Evolutionary conservation across 2,797 vertebrate species (phyloP).

Genomic region (Poeciliopsis presidionis): DNA sequence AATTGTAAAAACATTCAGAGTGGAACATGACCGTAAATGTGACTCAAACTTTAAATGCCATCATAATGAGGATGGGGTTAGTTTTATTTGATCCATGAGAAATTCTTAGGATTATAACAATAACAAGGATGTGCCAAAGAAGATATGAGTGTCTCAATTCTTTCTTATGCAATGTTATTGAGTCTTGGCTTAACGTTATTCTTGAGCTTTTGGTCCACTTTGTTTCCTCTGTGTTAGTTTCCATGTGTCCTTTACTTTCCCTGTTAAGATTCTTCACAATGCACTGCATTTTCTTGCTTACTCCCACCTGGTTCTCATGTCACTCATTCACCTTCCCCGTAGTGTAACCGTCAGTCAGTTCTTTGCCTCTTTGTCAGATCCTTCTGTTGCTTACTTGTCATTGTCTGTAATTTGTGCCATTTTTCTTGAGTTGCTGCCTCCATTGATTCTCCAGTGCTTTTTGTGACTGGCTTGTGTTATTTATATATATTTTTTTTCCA

Average conservation of each 20-base stretch:
- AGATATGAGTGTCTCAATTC: not conserved
- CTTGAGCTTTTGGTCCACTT: not conserved
- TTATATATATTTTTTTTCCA: not conserved
- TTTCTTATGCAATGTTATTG: not conserved
- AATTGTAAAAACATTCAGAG: not conserved
- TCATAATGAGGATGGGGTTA: not conserved
- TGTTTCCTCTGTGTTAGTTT: not conserved
- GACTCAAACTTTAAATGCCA: not conserved
- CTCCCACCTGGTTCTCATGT: not conserved
- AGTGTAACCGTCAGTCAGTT: not conserved
- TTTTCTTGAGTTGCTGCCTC: not conserved
- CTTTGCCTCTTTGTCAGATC: not conserved
- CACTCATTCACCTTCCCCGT: not conserved
- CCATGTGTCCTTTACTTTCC: not conserved
- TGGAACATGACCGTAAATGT: not conserved
- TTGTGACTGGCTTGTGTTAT: not conserved
- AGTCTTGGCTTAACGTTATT: not conserved
- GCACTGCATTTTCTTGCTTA: not conserved
- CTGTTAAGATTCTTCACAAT: not conserved
- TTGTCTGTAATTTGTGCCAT: not conserved
- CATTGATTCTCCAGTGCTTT: not conserved
- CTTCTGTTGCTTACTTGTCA: not conserved
- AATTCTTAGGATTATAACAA: not conserved
- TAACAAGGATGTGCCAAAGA: not conserved
- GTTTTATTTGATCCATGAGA: constrained; percentile 1